Base-by-base conservation (phyloP, 92 coral and sea anemone genomes). In the Isaurus tuberculatus region DNA sequence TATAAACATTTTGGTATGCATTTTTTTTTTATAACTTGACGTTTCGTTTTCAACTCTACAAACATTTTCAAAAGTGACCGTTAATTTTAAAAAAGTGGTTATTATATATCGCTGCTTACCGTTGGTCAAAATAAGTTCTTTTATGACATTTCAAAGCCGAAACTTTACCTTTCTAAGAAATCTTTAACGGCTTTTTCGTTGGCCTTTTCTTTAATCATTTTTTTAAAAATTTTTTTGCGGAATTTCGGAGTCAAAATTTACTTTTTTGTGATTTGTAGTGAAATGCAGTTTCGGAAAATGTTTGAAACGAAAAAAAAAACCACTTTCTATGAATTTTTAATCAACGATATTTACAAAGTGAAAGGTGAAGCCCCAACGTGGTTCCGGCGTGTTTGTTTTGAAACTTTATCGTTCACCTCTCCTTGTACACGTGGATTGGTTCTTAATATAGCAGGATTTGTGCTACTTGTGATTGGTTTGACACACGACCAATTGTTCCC, bases 351-450 rank as follows among this genome's bases (percentile, higher is more conserved):
- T 55, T 55, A 2, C 63, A 55, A 55, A 84, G 80, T 32, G 66
- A 85, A 64, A 77, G 70, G 86, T 43, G 53, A 61, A 81, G 51
- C 66, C 77, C 70, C 95, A 92, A 65, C 97, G 97, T 93, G 97
- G 92, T 86, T 86, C 68, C 87, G 86, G 82, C 79, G 83, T 91
- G 97, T 89, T 89, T 91, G 87, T 89, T 89, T 89, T 89, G 89
- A 89, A 89, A 89, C 60, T 23, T 58, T n/a, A 77, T 44, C 32
- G 42, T 65, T 43, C 53, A 27, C 85, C 77, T 85, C 79, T 68
- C 73, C 70, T 70, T 80, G 84, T 83, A 83, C 94, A 93, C 91
- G 94, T 91, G 92, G 80, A 73, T 87, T 67, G 86, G 44, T 67
- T 79, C 77, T 46, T 8, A 72, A 44, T 58, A 79, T 86, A 80